phyloP scores from a whole-genome alignment of 2,113 vertebrate species.

The Psammodynastes pulverulentus region DNA sequence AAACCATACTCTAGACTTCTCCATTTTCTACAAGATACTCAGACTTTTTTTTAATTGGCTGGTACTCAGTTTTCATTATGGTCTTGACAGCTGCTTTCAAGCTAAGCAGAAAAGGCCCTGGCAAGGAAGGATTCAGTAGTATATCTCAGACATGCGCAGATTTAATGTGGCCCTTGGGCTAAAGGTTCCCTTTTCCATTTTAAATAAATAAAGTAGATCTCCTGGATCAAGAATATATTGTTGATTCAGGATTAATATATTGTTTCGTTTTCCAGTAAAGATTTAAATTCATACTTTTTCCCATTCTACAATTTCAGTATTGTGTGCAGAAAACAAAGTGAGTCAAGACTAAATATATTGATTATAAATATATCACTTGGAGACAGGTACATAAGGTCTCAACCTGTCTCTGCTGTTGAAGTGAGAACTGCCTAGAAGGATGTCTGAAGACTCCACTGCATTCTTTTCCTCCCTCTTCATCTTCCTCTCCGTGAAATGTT shows the following conservation, averaged over 20 bases:
- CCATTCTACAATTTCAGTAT: not conserved
- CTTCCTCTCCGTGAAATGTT: not conserved
- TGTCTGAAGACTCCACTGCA: not conserved
- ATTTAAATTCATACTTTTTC: not conserved
- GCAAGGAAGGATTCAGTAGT: not conserved
- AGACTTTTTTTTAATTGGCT: not conserved
- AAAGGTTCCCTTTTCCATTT: not conserved
- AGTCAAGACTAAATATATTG: not conserved
- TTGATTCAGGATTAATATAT: not conserved
- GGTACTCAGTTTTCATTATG: not conserved
- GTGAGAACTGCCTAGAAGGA: not conserved
- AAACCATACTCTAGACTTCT: not conserved
- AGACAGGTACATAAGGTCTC: not conserved
- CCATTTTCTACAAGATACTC: not conserved
- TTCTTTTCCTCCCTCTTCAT: not conserved
- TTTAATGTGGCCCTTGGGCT: not conserved
- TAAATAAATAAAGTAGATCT: not conserved
- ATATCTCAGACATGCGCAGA: not conserved
- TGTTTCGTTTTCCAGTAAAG: not conserved
- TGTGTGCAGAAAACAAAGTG: not conserved
- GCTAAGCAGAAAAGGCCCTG: not conserved
- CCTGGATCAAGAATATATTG: not conserved
- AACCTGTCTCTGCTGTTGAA: not conserved
- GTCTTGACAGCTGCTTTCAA: not conserved
- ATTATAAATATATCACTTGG: not conserved